A percentile compares a stretch with the other conserved stretches of the same genome.
Evolutionary conservation across 2,888 invertebrate species (phyloP).

Genomic region (Meteorus cinctellus): DNA sequence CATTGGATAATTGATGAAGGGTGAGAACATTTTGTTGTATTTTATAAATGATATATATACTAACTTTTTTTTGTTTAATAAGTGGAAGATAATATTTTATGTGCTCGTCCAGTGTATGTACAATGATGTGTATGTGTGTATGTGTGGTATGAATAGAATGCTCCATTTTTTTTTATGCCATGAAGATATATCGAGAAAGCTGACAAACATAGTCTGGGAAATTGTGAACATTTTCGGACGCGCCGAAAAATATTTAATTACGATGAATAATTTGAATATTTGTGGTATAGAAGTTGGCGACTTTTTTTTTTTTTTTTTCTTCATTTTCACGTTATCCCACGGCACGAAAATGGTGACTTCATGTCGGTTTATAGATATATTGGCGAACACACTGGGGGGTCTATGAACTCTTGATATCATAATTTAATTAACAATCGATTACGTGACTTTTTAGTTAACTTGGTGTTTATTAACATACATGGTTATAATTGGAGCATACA

Average conservation of each 20-base stretch:
- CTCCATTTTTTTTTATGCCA: neutral
- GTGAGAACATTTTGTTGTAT: too few species aligned
- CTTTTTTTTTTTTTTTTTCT: constrained; percentile 41
- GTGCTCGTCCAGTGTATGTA: too few species aligned
- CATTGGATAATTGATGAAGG: too few species aligned
- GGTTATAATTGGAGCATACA: neutral
- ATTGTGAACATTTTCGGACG: constrained; percentile 21
- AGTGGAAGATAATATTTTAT: too few species aligned
- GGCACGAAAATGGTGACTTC: constrained; percentile 53
- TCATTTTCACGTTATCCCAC: constrained; percentile 45
- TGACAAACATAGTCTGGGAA: neutral
- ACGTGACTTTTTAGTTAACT: neutral
- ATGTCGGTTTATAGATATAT: constrained; percentile 54
- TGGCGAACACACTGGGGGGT: neutral
- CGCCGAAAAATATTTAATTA: constrained; percentile 70
- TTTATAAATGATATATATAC: too few species aligned
- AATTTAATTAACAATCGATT: constrained; percentile 12
- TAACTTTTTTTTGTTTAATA: too few species aligned
- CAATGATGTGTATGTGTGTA: too few species aligned
- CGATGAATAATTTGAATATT: constrained; percentile 68
- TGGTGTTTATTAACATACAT: neutral
- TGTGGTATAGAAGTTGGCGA: constrained; percentile 53
- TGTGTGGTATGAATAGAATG: too few species aligned
- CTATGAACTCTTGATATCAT: constrained; percentile 23
- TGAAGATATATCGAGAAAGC: neutral